Evolutionary conservation across 2,797 vertebrate genomes (phyloP).

Genomic region (Remorina albescens): DNA sequence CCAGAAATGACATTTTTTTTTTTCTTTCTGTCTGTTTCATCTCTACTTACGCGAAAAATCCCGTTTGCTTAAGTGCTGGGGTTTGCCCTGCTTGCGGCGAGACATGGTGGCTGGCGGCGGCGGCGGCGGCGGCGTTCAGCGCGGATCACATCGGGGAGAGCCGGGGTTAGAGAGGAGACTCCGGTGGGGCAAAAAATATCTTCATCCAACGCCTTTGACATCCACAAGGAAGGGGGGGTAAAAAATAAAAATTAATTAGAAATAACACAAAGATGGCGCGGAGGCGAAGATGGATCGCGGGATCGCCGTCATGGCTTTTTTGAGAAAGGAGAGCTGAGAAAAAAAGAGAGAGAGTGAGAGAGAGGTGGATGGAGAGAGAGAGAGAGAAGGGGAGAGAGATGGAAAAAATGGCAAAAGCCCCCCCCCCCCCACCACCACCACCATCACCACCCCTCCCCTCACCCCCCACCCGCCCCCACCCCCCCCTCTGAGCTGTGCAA

Average conservation of each 20-base stretch:
- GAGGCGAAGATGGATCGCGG: conserved; percentile 97
- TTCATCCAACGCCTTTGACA: conserved; percentile 99
- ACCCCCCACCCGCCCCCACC: conserved; percentile 89
- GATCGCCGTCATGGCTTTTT: conserved; percentile 98
- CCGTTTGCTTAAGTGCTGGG: conserved; percentile 99
- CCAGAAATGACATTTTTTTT: conserved; percentile 47
- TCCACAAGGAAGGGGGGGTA: conserved; percentile 89
- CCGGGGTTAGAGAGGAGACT: conserved; percentile 95
- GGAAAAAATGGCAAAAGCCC: conserved; percentile 98
- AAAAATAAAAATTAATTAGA: conserved; percentile 89
- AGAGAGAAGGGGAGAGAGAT: conserved; percentile 85
- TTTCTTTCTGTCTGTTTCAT: conserved; percentile 64
- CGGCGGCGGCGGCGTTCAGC: conserved; percentile 91
- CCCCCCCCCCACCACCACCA: conserved; percentile 89
- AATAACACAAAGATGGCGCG: conserved; percentile 99
- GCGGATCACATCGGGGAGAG: conserved; percentile 98
- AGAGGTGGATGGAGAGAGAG: conserved; percentile 81
- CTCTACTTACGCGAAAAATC: conserved; percentile 98
- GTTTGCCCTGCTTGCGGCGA: conserved; percentile 99
- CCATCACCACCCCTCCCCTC: conserved; percentile 87
- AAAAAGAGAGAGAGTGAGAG: conserved; percentile 78
- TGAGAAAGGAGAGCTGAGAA: conserved; percentile 84
- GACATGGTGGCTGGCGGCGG: conserved; percentile 96
- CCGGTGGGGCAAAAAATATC: conserved; percentile 92
- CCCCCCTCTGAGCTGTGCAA: conserved; percentile 91